Evolutionary conservation across 2,797 vertebrate genomes (phyloP).

Genomic region (Spinus olivaceus): DNA sequence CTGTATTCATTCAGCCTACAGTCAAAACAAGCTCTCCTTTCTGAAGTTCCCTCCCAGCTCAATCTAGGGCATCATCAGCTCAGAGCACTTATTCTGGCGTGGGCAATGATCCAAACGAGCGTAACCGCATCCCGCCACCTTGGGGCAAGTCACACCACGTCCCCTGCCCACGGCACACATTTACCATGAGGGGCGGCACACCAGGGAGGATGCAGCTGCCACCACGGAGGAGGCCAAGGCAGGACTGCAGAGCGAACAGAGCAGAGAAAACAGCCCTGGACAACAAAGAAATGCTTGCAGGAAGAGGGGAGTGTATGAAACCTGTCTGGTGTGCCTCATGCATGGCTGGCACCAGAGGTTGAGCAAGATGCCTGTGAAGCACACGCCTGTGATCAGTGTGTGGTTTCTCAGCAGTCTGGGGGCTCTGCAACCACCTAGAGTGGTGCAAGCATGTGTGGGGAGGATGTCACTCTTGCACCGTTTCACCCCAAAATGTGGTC

Average conservation of each 20-base stretch:
- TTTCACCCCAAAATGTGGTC: neutral
- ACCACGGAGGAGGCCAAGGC: neutral
- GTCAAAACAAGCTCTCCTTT: neutral
- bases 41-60: neutral
- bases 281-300: neutral
- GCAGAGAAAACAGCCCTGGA: neutral
- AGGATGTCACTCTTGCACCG: neutral
- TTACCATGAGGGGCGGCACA: fast-evolving
- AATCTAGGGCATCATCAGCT: neutral
- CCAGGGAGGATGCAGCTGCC: neutral
- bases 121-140: neutral
- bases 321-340: neutral
- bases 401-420: neutral
- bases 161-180: neutral
- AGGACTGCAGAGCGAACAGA: neutral
- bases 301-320: neutral
- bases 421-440: neutral
- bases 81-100: neutral
- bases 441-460: fast-evolving
- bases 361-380: fast-evolving
- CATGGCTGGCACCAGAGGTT: neutral
- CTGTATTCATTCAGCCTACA: neutral
- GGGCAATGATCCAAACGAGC: fast-evolving
- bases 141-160: neutral
- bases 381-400: fast-evolving